Conservation (phyloP, 2,797 vertebrate species). For the Xiphophorus birchmanni region DNA sequence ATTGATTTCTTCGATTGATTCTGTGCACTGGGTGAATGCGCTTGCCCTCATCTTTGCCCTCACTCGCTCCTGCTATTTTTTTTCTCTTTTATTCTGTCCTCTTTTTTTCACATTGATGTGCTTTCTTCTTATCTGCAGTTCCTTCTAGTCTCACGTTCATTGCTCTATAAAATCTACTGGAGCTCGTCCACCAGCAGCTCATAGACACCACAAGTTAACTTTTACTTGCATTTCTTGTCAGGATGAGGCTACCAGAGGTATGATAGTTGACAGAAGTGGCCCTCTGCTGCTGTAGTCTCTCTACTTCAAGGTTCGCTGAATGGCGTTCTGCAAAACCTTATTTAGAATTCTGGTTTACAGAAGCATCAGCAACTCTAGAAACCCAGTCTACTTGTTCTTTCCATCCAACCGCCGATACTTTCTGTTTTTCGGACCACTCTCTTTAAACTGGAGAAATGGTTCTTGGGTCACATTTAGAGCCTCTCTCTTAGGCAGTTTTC, state of each 20-base stretch:
- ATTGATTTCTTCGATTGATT: slow-evolving; percentile 82
- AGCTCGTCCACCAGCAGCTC: slow-evolving; percentile 5
- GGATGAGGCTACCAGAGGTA: neutral
- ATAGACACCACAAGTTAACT: slow-evolving; percentile 7
- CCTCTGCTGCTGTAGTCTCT: neutral
- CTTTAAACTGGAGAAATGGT: too few species aligned
- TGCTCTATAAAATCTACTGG: slow-evolving; percentile 30
- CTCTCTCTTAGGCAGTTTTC: too few species aligned
- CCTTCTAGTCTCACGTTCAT: slow-evolving; percentile 42
- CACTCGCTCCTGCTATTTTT: slow-evolving; percentile 23
- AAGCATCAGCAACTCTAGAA: too few species aligned
- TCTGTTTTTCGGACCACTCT: too few species aligned
- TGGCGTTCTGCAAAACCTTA: neutral
- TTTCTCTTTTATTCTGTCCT: slow-evolving; percentile 26
- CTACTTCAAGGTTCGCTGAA: neutral
- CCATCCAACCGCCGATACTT: too few species aligned
- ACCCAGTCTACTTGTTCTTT: too few species aligned
- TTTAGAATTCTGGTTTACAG: neutral
- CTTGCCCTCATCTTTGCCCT: slow-evolving; percentile 35
- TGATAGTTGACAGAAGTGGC: neutral
- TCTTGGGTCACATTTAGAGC: too few species aligned
- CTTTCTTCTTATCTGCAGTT: slow-evolving; percentile 36
- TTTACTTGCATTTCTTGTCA: slow-evolving; percentile 22
- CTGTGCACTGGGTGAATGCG: slow-evolving; percentile 60
- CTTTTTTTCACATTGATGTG: slow-evolving; percentile 47